Base-by-base conservation (phyloP, 2,888 invertebrate species). In the Pachliopta kotzebuea region DNA sequence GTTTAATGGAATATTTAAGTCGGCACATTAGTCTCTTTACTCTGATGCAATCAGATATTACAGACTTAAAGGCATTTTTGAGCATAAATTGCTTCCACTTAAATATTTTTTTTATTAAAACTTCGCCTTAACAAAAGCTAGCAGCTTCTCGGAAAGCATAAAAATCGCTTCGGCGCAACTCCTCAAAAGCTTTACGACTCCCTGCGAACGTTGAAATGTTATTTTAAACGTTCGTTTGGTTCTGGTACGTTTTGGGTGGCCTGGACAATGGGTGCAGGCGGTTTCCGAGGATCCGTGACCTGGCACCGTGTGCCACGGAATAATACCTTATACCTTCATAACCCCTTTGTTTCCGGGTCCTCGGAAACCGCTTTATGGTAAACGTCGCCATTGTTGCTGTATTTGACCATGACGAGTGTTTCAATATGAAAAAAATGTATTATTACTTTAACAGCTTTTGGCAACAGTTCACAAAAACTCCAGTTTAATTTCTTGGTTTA, bases 201-300 rank as follows among this genome's bases (percentile, higher is more conserved):
- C 75, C 78, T 79, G 75, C 71, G 73, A 68, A 70, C n/a, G 78
- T 81, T 80, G 79, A 78, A 74, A 77, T 71, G 78, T 76, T 72
- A 78, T 78, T 80, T 81, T 78, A 75, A 74, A 70, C 59, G 65
- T 4, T 59, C 42, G 52, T 53, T 62, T 62, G 58, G 37, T 2
- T 14, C 14, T 37, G 37, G 37, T 37, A 37, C 37, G 63, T 63
- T 67, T 61, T 71, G 74, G 73, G 71, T 72, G 71, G 72, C 68
- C 70, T 62, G 67, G 63, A 71, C 70, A 70, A 71, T 65, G 52
- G 68, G 52, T n/a, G n/a, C 50, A 42, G 53, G 37, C 20, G 54
- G 60, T 21, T 17, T 26, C 52, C 42, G 53, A 49, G 63, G 67
- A 68, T 66, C 64, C 68, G 69, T 67, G 68, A 65, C 58, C 59